Conservation (phyloP, 2,113 vertebrate genomes). For the Vulpes lagopus region DNA sequence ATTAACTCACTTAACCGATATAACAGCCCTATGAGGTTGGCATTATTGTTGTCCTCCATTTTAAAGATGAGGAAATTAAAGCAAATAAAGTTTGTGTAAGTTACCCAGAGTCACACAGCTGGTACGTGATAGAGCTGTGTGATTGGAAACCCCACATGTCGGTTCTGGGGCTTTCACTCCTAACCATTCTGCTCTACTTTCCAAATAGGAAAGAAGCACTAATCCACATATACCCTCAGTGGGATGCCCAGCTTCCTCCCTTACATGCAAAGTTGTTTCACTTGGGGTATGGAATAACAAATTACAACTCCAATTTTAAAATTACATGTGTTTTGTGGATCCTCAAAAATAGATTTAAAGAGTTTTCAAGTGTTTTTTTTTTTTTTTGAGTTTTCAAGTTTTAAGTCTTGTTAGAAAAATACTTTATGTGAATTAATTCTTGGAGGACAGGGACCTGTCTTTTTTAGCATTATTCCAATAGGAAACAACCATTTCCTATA, state of each 20-base stretch:
- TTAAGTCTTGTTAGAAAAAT: neutral
- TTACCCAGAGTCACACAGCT: neutral
- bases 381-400: neutral
- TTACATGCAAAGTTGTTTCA: neutral
- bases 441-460: neutral
- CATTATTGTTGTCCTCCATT: neutral
- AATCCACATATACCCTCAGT: neutral
- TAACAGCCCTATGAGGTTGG: neutral
- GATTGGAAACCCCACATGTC: neutral
- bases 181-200: neutral
- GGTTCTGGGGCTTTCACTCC: neutral
- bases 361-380: neutral
- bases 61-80: slow-evolving; percentile 7
- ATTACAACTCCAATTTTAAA: slow-evolving; percentile 30
- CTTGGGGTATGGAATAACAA: neutral
- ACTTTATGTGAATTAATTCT: neutral
- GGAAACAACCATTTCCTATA: neutral
- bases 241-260: neutral
- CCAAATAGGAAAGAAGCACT: neutral
- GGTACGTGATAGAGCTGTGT: neutral
- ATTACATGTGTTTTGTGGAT: neutral
- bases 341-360: neutral
- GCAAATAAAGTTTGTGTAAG: neutral
- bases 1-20: neutral
- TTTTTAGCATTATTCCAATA: neutral